Evolutionary conservation across 2,797 vertebrate genomes (phyloP).

Genomic region (Mormyrops boulengeri): DNA sequence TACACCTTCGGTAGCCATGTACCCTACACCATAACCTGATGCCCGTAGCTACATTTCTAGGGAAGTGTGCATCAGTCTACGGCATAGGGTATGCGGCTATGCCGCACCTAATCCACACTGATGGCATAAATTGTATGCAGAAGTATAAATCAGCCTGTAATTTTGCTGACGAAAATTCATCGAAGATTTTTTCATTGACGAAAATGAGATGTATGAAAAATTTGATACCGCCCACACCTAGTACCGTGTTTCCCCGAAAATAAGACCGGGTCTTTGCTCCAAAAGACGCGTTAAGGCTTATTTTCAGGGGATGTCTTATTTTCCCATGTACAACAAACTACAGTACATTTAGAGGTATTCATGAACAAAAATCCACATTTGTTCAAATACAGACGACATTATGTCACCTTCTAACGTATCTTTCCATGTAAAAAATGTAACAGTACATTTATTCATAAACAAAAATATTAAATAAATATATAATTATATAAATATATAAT

Average conservation of each 20-base stretch:
- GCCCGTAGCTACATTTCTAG: background rate
- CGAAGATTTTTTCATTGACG: background rate
- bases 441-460: too few species aligned
- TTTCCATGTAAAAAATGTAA: too few species aligned
- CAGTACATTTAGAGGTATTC: too few species aligned
- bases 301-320: too few species aligned
- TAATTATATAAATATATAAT: too few species aligned
- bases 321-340: too few species aligned
- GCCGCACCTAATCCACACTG: background rate
- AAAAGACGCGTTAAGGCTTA: too few species aligned
- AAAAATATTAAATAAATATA: too few species aligned
- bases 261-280: too few species aligned
- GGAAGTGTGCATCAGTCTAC: background rate
- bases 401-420: too few species aligned
- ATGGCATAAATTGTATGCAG: background rate
- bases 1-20: background rate
- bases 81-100: background rate
- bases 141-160: background rate
- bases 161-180: background rate
- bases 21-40: background rate
- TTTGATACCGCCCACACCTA: background rate
- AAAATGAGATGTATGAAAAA: background rate
- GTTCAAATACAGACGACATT: too few species aligned
- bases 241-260: background rate
- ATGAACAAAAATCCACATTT: too few species aligned